Percentiles rank a stretch among this genome's conserved stretches.
phyloP scores from a whole-genome alignment of 23 tunicate species.

The Ciona savignyi region DNA sequence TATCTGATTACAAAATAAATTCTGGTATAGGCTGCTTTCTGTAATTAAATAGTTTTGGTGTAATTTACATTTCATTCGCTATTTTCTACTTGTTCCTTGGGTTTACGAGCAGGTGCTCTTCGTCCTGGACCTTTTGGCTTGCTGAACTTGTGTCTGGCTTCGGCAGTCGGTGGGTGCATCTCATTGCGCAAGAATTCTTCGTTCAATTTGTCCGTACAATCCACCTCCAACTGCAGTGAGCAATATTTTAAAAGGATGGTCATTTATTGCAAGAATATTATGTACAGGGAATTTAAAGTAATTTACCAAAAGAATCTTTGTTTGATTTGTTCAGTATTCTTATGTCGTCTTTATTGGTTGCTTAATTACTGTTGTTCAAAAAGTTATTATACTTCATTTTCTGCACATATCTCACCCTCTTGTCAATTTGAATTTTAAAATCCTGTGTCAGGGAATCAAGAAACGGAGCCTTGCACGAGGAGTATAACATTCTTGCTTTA shows the following conservation, averaged over 20 bases:
- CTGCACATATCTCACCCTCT: conserved; percentile 61
- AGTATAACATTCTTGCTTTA: conserved; percentile 79
- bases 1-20: neutral
- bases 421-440: conserved; percentile 36
- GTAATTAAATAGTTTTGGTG: too few species aligned
- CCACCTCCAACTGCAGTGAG: conserved; percentile 45
- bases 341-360: too few species aligned
- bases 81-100: conserved; percentile 15
- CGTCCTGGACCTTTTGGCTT: conserved; percentile 95
- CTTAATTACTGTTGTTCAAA: too few species aligned
- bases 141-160: conserved; percentile 31
- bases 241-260: too few species aligned
- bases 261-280: too few species aligned
- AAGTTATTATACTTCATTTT: too few species aligned
- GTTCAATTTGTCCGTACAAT: conserved; percentile 29
- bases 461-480: conserved; percentile 82
- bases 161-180: conserved; percentile 78
- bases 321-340: too few species aligned
- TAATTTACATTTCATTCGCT: neutral
- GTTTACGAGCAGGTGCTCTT: conserved; percentile 53
- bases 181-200: conserved; percentile 56
- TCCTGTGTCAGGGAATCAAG: conserved; percentile 17
- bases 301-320: too few species aligned
- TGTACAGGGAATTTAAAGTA: too few species aligned
- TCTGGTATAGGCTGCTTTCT: too few species aligned